phyloP scores from a whole-genome alignment of 2,797 vertebrate species.

The Tenualosa ilisha region DNA sequence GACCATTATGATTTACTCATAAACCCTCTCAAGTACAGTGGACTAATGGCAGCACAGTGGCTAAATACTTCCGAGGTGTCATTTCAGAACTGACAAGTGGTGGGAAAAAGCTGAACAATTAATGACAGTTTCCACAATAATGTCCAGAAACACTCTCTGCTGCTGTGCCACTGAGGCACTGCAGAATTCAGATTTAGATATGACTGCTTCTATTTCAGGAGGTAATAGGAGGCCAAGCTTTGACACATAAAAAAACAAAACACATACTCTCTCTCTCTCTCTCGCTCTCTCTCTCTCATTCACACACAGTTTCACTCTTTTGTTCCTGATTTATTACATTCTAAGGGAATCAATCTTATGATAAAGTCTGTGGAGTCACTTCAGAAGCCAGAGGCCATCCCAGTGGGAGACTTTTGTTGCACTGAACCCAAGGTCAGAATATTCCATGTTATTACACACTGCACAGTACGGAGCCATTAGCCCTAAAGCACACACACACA shows the following conservation, averaged over 20 bases:
- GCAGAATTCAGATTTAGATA: neutral
- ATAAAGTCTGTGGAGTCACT: constrained; percentile 24
- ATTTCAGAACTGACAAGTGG: neutral
- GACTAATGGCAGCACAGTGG: neutral
- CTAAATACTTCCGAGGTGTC: neutral
- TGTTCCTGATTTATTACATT: constrained; percentile 24
- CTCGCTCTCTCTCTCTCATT: constrained; percentile 14
- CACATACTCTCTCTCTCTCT: neutral
- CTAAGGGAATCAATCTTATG: constrained; percentile 36
- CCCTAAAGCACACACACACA: neutral
- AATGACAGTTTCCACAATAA: neutral
- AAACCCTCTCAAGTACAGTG: neutral
- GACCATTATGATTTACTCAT: neutral
- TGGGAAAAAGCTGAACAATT: neutral
- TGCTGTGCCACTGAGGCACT: neutral
- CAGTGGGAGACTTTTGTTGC: constrained; percentile 63
- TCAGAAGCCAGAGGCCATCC: constrained; percentile 31
- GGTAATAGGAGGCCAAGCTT: neutral
- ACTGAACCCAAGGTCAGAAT: constrained; percentile 69
- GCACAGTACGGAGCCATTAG: constrained; percentile 34
- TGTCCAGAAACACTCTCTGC: neutral
- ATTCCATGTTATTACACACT: constrained; percentile 66
- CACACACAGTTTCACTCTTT: constrained; percentile 24
- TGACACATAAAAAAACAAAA: neutral
- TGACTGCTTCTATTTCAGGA: neutral